Evolutionary conservation across 1,140 invertebrate genomes (phyloP), one percentile per base, ranked within the genome.

Genomic region (Drosophila teissieri): DNA sequence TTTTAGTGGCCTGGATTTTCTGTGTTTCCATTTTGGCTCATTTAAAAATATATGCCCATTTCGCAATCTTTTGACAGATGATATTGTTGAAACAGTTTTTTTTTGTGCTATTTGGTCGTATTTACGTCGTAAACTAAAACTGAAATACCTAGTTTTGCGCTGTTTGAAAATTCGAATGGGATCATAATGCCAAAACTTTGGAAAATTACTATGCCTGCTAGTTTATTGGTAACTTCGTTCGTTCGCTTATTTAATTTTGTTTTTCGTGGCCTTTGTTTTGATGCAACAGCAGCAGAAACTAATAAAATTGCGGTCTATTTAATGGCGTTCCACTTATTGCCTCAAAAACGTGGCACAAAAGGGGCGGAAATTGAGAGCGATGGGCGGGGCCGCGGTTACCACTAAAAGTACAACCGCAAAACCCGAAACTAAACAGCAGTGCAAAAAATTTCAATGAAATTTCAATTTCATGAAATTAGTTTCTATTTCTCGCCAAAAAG

Each of bases 321-420:
- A 80, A 69, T 80, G 78, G 77, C 70, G 80, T 74, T 76, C 77
- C 76, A 79, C 69, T 79, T 80, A 80, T 80, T 79, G 77, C 76
- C 60, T 62, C 76, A 73, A 65, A 65, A 56, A 64, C 40, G 7
- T 3, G 8, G 31, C 1, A 48, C 55, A 31, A 37, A 22, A n/a
- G 17, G 22, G 52, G 24, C 34, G 12, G 46, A 4, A n/a, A 22
- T 22, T 14, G 34, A 12, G 24, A 14, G 45, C n/a, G 1, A 12
- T 17, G 63, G 37, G 39, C 48, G 45, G 39, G 58, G 67, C 53
- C 40, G 34, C n/a, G 24, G 24, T 42, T 42, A 40, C 63, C 49
- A n/a, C 64, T 17, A 68, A 68, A 68, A 52, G 60, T 37, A 36
- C 27, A 44, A 64, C 64, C 64, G 60, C 64, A 78, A 44, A 78